Evolutionary conservation across 2,113 vertebrate genomes (phyloP).

Genomic region (Oreotrochilus melanogaster): DNA sequence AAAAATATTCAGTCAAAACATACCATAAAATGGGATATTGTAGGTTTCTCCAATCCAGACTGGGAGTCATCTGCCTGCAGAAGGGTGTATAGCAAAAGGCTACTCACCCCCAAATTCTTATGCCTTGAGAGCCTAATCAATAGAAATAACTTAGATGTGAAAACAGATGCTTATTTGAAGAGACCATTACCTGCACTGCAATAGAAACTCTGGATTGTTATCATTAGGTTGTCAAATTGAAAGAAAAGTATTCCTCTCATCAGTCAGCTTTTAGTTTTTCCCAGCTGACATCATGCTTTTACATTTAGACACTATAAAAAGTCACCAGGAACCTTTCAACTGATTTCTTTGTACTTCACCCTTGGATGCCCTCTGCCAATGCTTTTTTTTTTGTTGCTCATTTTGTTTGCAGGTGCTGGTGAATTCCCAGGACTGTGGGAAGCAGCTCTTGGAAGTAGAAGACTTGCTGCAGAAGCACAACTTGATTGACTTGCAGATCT

Average conservation of each 20-base stretch:
- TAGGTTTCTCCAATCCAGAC: not conserved
- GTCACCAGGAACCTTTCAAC: not conserved
- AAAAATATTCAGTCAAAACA: not conserved
- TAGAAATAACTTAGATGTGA: not conserved
- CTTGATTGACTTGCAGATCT: constrained; percentile 85
- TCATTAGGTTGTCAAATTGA: not conserved
- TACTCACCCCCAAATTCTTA: not conserved
- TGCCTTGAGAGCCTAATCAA: not conserved
- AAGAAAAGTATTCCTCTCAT: not conserved
- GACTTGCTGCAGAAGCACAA: constrained; percentile 88
- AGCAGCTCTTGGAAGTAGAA: constrained; percentile 83
- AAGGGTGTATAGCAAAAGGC: not conserved
- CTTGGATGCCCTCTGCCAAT: not conserved
- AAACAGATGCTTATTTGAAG: not conserved
- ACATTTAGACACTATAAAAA: not conserved
- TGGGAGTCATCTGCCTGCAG: not conserved
- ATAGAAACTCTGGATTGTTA: not conserved
- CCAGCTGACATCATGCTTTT: not conserved
- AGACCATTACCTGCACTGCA: not conserved
- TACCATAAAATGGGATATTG: not conserved
- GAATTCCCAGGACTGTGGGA: constrained; percentile 80
- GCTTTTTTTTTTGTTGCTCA: not conserved
- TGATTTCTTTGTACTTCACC: not conserved
- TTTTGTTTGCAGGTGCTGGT: constrained; percentile 75
- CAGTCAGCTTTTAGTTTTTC: not conserved